Percentiles rank a stretch among this genome's conserved stretches.
Evolutionary conservation across 2,797 vertebrate genomes (phyloP).

Genomic region (Todus mexicanus): DNA sequence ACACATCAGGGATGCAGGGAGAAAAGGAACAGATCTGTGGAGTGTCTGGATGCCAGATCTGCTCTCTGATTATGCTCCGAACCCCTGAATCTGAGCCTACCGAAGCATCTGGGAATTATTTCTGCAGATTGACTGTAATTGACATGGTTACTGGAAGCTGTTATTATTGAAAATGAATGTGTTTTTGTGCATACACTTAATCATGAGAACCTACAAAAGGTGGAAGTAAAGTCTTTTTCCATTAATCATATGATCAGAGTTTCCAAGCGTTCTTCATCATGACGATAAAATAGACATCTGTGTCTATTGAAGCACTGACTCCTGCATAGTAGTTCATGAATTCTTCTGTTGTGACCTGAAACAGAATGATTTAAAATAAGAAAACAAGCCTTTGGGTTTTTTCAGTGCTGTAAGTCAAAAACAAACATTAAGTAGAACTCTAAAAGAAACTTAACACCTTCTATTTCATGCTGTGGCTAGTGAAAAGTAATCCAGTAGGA

Average conservation of each 20-base stretch:
- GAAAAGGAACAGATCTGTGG: background rate
- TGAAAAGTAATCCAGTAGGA: background rate
- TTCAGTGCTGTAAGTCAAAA: background rate
- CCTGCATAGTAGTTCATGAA: constrained; percentile 88
- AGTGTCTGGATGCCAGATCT: background rate
- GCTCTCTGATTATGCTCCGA: background rate
- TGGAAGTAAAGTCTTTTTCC: background rate
- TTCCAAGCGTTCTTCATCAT: constrained; percentile 87
- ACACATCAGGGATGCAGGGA: background rate
- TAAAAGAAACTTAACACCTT: background rate
- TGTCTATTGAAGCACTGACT: constrained; percentile 85
- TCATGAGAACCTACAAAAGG: background rate
- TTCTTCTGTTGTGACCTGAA: constrained; percentile 83
- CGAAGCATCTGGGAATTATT: background rate
- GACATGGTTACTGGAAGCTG: background rate
- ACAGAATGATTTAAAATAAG: constrained; percentile 60
- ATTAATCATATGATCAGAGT: constrained; percentile 62
- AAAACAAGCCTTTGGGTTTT: background rate
- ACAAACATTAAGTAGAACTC: background rate
- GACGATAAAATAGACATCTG: constrained; percentile 78
- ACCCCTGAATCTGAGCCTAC: background rate
- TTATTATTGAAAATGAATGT: background rate
- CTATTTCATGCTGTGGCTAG: background rate
- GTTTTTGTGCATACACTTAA: background rate
- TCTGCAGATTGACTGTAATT: background rate